A percentile compares a stretch with the other conserved stretches of the same genome.
Conservation (phyloP, 2,113 vertebrate genomes). For the Pollimyrus isidori region DNA sequence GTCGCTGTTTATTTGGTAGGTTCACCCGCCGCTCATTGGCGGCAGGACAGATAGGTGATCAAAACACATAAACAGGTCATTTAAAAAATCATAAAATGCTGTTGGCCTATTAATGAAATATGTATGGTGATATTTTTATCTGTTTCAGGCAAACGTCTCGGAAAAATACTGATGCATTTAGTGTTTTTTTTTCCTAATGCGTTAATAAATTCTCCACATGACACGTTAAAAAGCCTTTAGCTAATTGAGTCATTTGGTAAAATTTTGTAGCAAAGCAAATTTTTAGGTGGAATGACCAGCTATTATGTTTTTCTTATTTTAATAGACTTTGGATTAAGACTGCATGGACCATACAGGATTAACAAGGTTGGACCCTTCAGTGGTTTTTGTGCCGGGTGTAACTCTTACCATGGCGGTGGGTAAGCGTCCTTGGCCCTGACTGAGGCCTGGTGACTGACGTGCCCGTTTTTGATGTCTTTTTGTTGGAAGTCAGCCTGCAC, state of each 20-base stretch:
- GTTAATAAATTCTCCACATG: background rate
- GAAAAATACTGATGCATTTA: background rate
- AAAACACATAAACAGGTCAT: background rate
- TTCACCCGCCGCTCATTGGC: no score
- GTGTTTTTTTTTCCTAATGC: background rate
- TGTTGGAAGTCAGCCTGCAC: background rate
- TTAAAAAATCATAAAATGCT: background rate
- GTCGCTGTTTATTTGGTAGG: background rate
- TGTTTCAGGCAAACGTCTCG: background rate
- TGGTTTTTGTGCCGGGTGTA: background rate
- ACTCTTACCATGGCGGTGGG: background rate
- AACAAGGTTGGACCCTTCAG: background rate
- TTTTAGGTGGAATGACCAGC: background rate
- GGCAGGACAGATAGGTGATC: background rate
- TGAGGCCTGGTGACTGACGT: background rate
- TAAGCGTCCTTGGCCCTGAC: background rate
- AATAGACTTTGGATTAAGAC: background rate
- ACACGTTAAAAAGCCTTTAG: background rate
- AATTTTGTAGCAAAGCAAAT: background rate
- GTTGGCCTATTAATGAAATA: background rate
- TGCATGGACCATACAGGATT: background rate
- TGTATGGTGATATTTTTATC: background rate
- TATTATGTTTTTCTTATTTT: background rate
- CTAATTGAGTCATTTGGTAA: background rate
- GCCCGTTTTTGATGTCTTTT: background rate